Percentiles rank a stretch among this genome's conserved stretches.
These are phyloP conservation scores for Achlya flavicornis DNA, from an alignment of 2,888 invertebrate genomes.

Conservation along the genomic window DNA sequence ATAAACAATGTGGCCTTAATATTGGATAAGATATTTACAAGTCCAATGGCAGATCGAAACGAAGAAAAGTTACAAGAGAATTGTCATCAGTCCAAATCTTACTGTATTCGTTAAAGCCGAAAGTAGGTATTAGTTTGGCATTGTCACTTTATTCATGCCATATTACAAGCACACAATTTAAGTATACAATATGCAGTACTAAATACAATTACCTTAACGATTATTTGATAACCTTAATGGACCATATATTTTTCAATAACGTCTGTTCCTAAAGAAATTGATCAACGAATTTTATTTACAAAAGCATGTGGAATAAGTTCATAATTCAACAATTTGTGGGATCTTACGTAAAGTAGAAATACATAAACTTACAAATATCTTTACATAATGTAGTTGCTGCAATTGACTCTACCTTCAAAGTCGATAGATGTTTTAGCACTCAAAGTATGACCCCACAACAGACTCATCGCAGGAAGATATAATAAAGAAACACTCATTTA, in stretches of 20 bases:
- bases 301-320: constrained; percentile 54
- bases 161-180: constrained; percentile 58
- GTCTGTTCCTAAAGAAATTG: constrained; percentile 66
- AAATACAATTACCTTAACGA: constrained; percentile 59
- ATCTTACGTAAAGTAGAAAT: constrained; percentile 11
- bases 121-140: constrained; percentile 70
- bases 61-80: constrained; percentile 26
- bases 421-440: background rate
- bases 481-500: background rate
- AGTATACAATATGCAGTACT: constrained; percentile 63
- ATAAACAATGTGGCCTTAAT: constrained; percentile 56
- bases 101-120: constrained; percentile 67
- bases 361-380: background rate
- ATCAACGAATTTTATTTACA: constrained; percentile 64
- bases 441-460: background rate
- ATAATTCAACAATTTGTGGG: constrained; percentile 38
- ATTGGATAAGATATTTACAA: constrained; percentile 69
- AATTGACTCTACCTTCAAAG: background rate
- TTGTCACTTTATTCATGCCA: constrained; percentile 53
- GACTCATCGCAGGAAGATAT: background rate
- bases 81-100: constrained; percentile 67
- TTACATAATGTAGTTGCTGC: background rate
- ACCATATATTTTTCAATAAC: constrained; percentile 66
- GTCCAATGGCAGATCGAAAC: constrained; percentile 59
- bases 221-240: constrained; percentile 77